phyloP scores from a whole-genome alignment of 2,888 invertebrate genomes.

The Pseudoips prasinana region DNA sequence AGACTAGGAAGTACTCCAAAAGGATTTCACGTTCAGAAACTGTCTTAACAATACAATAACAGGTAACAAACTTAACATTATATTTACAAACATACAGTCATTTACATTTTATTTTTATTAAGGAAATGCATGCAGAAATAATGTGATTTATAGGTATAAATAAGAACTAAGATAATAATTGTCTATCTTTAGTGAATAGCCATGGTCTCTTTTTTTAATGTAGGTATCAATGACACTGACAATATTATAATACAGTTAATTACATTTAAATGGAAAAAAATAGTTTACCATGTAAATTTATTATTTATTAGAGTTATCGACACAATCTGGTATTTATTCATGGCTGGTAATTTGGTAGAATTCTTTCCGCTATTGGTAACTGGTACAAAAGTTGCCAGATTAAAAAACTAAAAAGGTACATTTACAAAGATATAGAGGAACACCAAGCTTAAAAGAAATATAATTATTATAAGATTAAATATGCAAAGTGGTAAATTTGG shows the following conservation, averaged over 20 bases:
- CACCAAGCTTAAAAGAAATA: constrained; percentile 65
- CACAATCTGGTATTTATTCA: too few relatives aligned
- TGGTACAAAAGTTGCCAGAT: constrained; percentile 25
- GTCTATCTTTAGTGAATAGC: constrained; percentile 15
- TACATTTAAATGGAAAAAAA: too few relatives aligned
- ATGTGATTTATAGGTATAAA: constrained; percentile 29
- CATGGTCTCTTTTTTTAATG: background rate
- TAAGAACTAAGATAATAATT: constrained; percentile 19
- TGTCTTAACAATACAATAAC: constrained; percentile 44
- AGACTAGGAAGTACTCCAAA: constrained; percentile 62
- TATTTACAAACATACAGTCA: constrained; percentile 57
- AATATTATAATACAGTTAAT: too few relatives aligned
- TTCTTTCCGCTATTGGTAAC: constrained; percentile 31
- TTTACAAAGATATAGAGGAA: constrained; percentile 69
- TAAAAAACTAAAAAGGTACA: constrained; percentile 38
- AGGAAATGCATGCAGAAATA: constrained; percentile 55
- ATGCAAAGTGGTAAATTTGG: constrained; percentile 74
- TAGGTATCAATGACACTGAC: too few relatives aligned
- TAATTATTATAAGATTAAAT: constrained; percentile 45
- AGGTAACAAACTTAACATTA: constrained; percentile 66
- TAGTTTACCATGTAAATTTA: too few relatives aligned
- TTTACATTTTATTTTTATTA: constrained; percentile 38
- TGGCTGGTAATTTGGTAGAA: constrained; percentile 30
- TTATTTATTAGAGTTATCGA: too few relatives aligned
- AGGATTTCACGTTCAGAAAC: constrained; percentile 58